Evolutionary conservation across 2,888 invertebrate species (phyloP), one percentile per base, ranked within the genome.

Genomic region (Eristalis arbustorum): DNA sequence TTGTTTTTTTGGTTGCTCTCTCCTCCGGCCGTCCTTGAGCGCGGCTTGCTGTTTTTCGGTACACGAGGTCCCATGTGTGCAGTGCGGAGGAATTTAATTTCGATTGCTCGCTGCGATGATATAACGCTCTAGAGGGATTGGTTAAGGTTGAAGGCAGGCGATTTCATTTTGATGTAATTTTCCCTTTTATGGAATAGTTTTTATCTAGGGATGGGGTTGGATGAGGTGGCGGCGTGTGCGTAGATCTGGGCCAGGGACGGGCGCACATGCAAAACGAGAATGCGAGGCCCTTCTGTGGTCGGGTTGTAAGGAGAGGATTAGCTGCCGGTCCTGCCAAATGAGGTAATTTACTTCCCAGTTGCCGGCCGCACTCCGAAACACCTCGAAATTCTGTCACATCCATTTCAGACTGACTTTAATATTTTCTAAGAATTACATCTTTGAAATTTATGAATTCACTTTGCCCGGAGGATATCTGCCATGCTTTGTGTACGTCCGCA

Each of bases 61-160:
- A 18, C 13, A 59, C 11, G 23, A 28, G 63, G 22, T 79, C 73
- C 80, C 76, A 84, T 77, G 64, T 76, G 84, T 73, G 81, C 73
- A 67, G 61, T 77, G 49, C 49, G 68, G 23, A 73, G 56, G 68
- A 81, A 85, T 81, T 77, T 85, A 85, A 85, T 85, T 81, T 85
- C 76, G 64, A 68, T 81, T 81, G 40, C 40, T 71, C 61, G 62
- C 49, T 49, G 18, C 49, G 61, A 56, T 69, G 72, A 68, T 81
- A 57, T 57, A 72, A 67, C 18, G 67, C 68, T 64, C 73, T 37
- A 64, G 42, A 57, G 49, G 18, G 61, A 72, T 66, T 84, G 80
- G 79, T 76, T 75, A 75, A 40, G 42, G 67, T 31, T 31, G 40
- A 69, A 13, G 5, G 18, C 13, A 22, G 23, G 25, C 23, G 56